Evolutionary conservation across 2,888 invertebrate genomes (phyloP).

Genomic region (Hedychridium roseum): DNA sequence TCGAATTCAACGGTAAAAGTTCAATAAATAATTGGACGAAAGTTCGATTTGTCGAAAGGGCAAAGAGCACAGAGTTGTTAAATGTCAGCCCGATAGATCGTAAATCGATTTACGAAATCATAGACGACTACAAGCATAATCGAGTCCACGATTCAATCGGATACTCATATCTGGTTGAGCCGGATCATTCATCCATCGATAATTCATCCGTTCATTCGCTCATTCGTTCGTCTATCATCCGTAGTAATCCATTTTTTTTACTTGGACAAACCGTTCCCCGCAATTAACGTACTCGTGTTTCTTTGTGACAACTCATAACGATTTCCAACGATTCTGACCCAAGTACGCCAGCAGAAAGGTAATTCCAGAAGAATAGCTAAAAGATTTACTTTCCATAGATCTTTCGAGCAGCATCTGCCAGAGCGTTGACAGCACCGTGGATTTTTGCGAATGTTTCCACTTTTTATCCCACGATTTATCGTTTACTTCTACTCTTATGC

Average conservation of each 20-base stretch:
- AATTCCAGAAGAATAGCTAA: too few relatives aligned
- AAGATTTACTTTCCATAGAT: background rate
- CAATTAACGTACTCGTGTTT: conserved; percentile 40
- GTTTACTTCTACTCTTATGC: too few relatives aligned
- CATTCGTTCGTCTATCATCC: conserved; percentile 16
- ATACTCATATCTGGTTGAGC: conserved; percentile 4
- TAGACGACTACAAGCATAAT: conserved; percentile 22
- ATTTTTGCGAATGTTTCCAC: too few relatives aligned
- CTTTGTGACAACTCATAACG: conserved; percentile 45
- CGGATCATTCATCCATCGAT: conserved; percentile 20
- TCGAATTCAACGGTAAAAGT: too few relatives aligned
- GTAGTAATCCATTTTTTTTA: conserved; percentile 37
- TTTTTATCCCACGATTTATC: too few relatives aligned
- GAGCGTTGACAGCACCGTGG: conserved; percentile 13
- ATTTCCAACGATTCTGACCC: conserved; percentile 48
- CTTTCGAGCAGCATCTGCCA: conserved; percentile 5
- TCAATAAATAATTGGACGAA: too few relatives aligned
- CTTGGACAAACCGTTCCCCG: conserved; percentile 1
- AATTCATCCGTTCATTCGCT: conserved; percentile 24
- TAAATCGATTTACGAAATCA: conserved; percentile 33
- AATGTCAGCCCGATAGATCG: too few relatives aligned
- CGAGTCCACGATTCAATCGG: conserved; percentile 1
- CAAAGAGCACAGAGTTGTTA: too few relatives aligned
- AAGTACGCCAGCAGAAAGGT: conserved; percentile 55
- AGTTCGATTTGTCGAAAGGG: too few relatives aligned